phyloP scores from a whole-genome alignment of 2,888 invertebrate genomes.

The Lampropteryx suffumata region DNA sequence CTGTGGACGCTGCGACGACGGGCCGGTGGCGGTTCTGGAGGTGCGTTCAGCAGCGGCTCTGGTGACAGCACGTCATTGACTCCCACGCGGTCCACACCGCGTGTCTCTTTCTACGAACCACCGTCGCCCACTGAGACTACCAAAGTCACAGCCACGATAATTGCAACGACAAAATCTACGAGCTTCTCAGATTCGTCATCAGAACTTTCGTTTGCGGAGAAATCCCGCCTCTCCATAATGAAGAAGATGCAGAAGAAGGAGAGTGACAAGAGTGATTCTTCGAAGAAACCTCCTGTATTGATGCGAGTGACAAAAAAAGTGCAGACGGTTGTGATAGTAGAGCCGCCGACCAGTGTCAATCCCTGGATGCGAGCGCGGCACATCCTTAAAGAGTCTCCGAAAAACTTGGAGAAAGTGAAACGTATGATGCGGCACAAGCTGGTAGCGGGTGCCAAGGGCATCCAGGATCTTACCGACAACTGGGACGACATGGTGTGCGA shows the following conservation, averaged over 20 bases:
- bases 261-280: conserved; percentile 36
- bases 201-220: conserved; percentile 61
- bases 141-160: neutral
- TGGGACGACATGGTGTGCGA: conserved; percentile 73
- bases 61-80: conserved; percentile 1
- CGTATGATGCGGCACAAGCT: conserved; percentile 65
- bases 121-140: too few species aligned
- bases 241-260: conserved; percentile 64
- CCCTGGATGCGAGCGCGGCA: conserved; percentile 47
- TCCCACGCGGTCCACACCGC: neutral
- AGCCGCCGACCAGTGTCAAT: conserved; percentile 44
- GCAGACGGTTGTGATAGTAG: conserved; percentile 65
- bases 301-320: conserved; percentile 57
- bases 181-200: neutral
- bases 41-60: conserved; percentile 12
- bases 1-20: conserved; percentile 18
- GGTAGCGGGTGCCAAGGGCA: conserved; percentile 53
- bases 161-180: conserved; percentile 8
- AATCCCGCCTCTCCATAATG: conserved; percentile 66
- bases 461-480: conserved; percentile 66
- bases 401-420: conserved; percentile 53
- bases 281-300: conserved; percentile 65
- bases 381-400: conserved; percentile 51
- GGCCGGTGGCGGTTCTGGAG: conserved; percentile 23
- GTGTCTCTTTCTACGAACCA: neutral